phyloP scores from a whole-genome alignment of 1,140 invertebrate genomes.

The Dendroctonus valens region DNA sequence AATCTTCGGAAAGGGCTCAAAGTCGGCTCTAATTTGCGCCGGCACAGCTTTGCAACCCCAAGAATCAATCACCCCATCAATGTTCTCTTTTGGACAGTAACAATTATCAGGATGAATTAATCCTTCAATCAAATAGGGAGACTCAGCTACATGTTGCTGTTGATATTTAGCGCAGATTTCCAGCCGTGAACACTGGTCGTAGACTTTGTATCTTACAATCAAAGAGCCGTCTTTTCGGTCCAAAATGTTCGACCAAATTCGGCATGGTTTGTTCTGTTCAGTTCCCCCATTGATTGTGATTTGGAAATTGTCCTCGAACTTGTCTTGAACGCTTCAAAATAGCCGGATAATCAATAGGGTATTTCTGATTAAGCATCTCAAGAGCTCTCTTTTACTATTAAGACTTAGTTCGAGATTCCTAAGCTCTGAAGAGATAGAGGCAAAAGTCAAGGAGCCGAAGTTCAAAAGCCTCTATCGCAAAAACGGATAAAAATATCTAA shows the following conservation, averaged over 20 bases:
- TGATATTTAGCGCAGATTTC: conserved; percentile 70
- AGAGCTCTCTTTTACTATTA: no score
- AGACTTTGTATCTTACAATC: conserved; percentile 81
- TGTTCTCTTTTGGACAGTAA: conserved; percentile 69
- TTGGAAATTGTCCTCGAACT: conserved; percentile 45
- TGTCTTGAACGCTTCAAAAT: conserved; percentile 3
- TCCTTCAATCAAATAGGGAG: conserved; percentile 67
- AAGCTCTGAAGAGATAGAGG: no score
- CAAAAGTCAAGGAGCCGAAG: no score
- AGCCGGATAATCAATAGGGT: background rate
- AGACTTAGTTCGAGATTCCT: no score
- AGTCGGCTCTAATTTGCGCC: conserved; percentile 73
- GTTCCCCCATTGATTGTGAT: conserved; percentile 59
- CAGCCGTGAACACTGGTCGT: conserved; percentile 71
- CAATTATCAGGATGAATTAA: conserved; percentile 80
- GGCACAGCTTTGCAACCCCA: conserved; percentile 68
- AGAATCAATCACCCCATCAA: conserved; percentile 65
- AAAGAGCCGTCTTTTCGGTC: conserved; percentile 83
- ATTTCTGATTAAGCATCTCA: no score
- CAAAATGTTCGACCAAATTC: conserved; percentile 73
- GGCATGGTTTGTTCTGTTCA: conserved; percentile 56
- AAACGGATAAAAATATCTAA: no score
- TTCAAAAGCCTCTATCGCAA: no score
- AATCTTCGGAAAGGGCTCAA: conserved; percentile 67
- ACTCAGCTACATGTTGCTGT: conserved; percentile 63